Conservation (phyloP, 2,888 invertebrate genomes). For the Autographa gamma region DNA sequence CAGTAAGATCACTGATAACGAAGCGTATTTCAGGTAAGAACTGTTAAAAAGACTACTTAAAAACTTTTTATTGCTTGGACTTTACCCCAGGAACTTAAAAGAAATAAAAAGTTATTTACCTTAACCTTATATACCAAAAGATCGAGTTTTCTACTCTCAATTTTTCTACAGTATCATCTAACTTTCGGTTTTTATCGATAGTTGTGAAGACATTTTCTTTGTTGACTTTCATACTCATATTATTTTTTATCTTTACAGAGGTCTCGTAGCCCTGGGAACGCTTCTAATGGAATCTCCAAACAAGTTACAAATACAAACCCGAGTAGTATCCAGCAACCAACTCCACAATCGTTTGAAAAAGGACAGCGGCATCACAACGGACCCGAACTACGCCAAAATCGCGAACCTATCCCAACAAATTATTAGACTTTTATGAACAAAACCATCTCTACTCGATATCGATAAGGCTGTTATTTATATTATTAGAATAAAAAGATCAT, state of each 20-base stretch:
- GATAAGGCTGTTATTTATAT: conserved; percentile 65
- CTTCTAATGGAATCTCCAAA: conserved; percentile 87
- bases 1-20: conserved; percentile 90
- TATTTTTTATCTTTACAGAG: conserved; percentile 81
- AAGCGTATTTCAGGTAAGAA: conserved; percentile 91
- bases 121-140: too few relatives aligned
- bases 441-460: conserved; percentile 29
- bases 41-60: too few relatives aligned
- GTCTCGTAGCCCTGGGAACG: conserved; percentile 94
- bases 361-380: conserved; percentile 70
- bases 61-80: too few relatives aligned
- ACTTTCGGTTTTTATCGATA: too few relatives aligned
- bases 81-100: too few relatives aligned
- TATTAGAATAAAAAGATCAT: conserved; percentile 53
- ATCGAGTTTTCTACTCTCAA: too few relatives aligned
- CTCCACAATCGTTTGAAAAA: conserved; percentile 80
- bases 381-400: conserved; percentile 77
- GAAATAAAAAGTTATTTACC: too few relatives aligned
- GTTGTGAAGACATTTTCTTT: too few relatives aligned
- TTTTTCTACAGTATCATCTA: too few relatives aligned
- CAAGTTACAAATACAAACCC: conserved; percentile 79
- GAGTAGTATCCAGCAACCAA: conserved; percentile 74
- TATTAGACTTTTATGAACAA: conserved; percentile 77
- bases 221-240: too few relatives aligned
- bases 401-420: conserved; percentile 83